phyloP scores from a whole-genome alignment of 2,888 invertebrate species.

The Cataglyphis rosenhaueri region DNA sequence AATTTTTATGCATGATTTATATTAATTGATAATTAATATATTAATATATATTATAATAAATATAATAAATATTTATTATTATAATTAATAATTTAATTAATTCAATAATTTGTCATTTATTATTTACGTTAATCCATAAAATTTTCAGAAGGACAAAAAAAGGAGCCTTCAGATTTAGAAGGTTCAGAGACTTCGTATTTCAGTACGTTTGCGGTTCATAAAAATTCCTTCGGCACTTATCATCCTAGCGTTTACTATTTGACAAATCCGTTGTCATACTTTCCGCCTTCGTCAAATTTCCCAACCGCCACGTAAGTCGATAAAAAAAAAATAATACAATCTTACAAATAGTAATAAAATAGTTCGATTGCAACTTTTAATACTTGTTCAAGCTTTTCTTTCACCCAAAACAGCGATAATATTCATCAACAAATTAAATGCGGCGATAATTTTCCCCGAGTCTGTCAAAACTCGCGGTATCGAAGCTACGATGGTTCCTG shows the following conservation, averaged over 20 bases:
- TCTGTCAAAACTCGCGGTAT: conserved; percentile 88
- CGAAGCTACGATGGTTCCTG: conserved; percentile 96
- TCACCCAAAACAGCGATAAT: conserved; percentile 3
- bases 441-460: conserved; percentile 64
- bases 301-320: conserved; percentile 14
- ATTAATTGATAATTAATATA: neutral
- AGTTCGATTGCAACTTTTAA: neutral
- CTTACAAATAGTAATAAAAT: neutral
- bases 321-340: neutral
- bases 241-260: neutral
- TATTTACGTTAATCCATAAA: neutral
- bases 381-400: neutral
- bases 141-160: neutral
- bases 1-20: neutral
- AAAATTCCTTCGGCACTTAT: neutral
- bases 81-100: neutral
- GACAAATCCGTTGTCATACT: neutral
- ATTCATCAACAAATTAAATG: conserved; percentile 62
- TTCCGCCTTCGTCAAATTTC: neutral
- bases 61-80: neutral
- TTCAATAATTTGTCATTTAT: neutral
- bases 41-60: neutral
- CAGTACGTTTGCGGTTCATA: neutral
- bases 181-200: conserved; percentile 46
- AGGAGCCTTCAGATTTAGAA: conserved; percentile 46